Conservation (phyloP, 1,140 invertebrate genomes). For the Drosophila subobscura region DNA sequence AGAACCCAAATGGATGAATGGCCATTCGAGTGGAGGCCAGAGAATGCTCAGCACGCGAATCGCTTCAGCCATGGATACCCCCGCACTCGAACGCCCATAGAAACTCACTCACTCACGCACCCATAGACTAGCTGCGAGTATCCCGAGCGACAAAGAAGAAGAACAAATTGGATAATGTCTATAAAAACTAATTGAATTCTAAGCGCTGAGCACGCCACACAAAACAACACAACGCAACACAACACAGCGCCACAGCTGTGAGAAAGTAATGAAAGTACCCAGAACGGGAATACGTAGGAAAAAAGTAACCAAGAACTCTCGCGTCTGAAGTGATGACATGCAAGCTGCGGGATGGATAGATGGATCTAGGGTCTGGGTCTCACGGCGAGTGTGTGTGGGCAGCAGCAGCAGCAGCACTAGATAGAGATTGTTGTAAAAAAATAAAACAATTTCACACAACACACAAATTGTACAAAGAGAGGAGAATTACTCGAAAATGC, state of each 20-base stretch:
- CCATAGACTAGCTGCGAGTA: slow-evolving; percentile 5
- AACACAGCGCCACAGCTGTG: slow-evolving; percentile 56
- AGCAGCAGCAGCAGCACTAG: slow-evolving; percentile 1
- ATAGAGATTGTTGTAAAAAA: slow-evolving; percentile 8
- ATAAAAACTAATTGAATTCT: slow-evolving; percentile 83
- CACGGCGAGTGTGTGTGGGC: slow-evolving; percentile 63
- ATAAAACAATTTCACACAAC: slow-evolving; percentile 73
- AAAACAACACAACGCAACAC: no score
- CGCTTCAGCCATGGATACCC: slow-evolving; percentile 72
- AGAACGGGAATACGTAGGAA: slow-evolving; percentile 13
- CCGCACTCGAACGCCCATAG: slow-evolving; percentile 31
- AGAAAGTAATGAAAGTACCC: slow-evolving; percentile 70
- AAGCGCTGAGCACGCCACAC: slow-evolving; percentile 72
- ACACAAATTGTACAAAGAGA: slow-evolving; percentile 52
- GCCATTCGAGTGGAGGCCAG: slow-evolving; percentile 55
- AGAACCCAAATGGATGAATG: slow-evolving; percentile 51
- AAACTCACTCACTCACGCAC: slow-evolving; percentile 53
- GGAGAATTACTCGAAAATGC: slow-evolving; percentile 59
- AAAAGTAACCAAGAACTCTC: slow-evolving; percentile 49
- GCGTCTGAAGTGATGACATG: slow-evolving; percentile 72
- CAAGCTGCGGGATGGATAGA: slow-evolving; percentile 60
- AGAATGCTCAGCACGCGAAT: slow-evolving; percentile 70
- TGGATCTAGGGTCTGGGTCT: slow-evolving; percentile 15
- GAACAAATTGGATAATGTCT: slow-evolving; percentile 81
- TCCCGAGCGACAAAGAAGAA: slow-evolving; percentile 12